Base-by-base conservation (phyloP, 2,113 vertebrate genomes). In the Lepus americanus region DNA sequence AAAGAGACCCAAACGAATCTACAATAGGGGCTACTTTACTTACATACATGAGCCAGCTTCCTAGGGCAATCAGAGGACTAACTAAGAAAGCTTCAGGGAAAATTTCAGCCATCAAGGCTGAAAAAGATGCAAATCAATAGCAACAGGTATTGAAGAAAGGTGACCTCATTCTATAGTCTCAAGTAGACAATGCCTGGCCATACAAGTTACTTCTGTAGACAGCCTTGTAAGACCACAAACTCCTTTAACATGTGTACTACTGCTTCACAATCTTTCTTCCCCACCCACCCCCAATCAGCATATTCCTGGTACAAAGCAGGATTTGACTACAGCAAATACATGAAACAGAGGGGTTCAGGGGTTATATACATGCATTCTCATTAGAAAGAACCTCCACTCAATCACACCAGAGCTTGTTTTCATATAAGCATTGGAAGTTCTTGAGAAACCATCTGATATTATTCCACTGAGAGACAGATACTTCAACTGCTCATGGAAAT, bases 371-470 rank as follows among this genome's bases (percentile, higher is more conserved):
- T 1, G 0, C 22, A 20, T 59, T 64, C 33, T 79, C 33, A 7
- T 87, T 91, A 49, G 10, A 59, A 51, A 87, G 20, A 73, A 5
- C 6, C 9, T 7, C 23, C 11, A 51, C 39, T 70, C 23, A 10
- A 29, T 31, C 49, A 85, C 85, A 27, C 22, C 90, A 27, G 27
- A 17, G 5, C 31, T 74, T 67, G n/a, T 27, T 91, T 66, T 80
- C 53, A 69, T 10, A 20, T 4, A 77, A 29, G 23, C 69, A 51
- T 12, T 74, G 49, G 5, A 53, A 91, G 64, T 76, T 82, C n/a
- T 83, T 67, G 44, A 82, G 44, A 95, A 87, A 89, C 67, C 59
- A 89, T 27, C 20, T 70, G 73, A 67, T 61, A 44, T 17, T 85
- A 72, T 61, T 86, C 25, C 61, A 74, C 31, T 89, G 20, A 78